These are phyloP conservation scores for Oncorhynchus nerka DNA, from an alignment of 2,113 vertebrate species.

Conservation along the genomic window DNA sequence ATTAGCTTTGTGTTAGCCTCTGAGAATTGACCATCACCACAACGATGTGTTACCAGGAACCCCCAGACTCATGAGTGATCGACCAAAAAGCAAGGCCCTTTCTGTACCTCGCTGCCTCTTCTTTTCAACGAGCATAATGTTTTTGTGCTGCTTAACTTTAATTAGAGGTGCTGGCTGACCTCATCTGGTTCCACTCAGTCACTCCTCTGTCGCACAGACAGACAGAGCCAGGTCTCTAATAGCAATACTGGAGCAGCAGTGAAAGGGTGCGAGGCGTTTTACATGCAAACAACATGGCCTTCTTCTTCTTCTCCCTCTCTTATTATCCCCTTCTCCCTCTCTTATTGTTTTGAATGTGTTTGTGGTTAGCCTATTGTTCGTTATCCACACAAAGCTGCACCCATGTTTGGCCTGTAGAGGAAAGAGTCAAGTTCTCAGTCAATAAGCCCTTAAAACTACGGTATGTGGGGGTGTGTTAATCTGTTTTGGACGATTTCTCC, in stretches of 20 bases:
- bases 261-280: not conserved
- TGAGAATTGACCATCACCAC: not conserved
- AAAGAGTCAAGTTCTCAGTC: not conserved
- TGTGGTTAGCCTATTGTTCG: not conserved
- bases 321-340: not conserved
- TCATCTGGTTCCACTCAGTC: not conserved
- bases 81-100: not conserved
- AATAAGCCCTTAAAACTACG: not conserved
- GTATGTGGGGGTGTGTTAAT: constrained; percentile 1
- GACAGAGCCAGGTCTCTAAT: not conserved
- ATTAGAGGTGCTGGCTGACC: not conserved
- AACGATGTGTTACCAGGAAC: not conserved
- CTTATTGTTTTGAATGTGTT: not conserved
- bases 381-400: not conserved
- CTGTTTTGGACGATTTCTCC: not conserved
- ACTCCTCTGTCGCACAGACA: not conserved
- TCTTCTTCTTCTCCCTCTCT: not conserved
- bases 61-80: not conserved
- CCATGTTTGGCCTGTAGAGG: not conserved
- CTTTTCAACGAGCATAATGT: not conserved
- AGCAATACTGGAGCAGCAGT: not conserved
- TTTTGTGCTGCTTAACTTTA: not conserved
- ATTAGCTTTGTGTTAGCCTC: too few species aligned
- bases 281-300: not conserved
- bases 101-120: not conserved